These are phyloP conservation scores for Tetanocera ferruginea DNA, from an alignment of 2,888 invertebrate genomes.

Conservation along the genomic window DNA sequence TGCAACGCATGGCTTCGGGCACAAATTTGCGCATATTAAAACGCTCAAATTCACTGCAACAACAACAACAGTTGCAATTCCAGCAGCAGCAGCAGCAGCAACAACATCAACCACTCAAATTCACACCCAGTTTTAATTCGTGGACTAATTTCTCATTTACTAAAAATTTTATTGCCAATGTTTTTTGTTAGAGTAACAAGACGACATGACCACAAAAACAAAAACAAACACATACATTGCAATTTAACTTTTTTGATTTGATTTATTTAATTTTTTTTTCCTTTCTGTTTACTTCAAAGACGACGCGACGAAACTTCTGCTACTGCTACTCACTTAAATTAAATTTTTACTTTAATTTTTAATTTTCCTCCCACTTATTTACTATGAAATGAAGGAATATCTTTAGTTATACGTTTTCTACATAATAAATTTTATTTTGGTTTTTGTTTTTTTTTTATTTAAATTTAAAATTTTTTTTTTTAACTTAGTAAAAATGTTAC, in stretches of 20 bases:
- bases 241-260: background rate
- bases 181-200: conserved; percentile 62
- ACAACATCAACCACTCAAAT: conserved; percentile 51
- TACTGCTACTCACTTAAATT: too few relatives aligned
- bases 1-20: conserved; percentile 63
- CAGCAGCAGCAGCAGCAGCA: conserved; percentile 42
- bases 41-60: conserved; percentile 58
- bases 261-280: background rate
- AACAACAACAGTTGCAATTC: conserved; percentile 43
- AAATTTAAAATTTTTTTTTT: background rate
- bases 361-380: too few relatives aligned
- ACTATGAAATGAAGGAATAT: too few relatives aligned
- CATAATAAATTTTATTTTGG: background rate
- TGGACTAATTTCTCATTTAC: conserved; percentile 70
- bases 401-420: background rate
- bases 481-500: conserved; percentile 28
- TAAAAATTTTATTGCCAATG: conserved; percentile 69
- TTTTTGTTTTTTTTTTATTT: conserved; percentile 2
- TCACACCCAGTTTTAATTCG: conserved; percentile 68
- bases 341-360: too few relatives aligned
- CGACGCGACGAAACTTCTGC: too few relatives aligned
- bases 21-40: conserved; percentile 61
- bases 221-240: conserved; percentile 9
- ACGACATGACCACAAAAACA: background rate
- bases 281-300: background rate